phyloP scores from a whole-genome alignment of 2,888 invertebrate genomes.

The Augiades crinisus region DNA sequence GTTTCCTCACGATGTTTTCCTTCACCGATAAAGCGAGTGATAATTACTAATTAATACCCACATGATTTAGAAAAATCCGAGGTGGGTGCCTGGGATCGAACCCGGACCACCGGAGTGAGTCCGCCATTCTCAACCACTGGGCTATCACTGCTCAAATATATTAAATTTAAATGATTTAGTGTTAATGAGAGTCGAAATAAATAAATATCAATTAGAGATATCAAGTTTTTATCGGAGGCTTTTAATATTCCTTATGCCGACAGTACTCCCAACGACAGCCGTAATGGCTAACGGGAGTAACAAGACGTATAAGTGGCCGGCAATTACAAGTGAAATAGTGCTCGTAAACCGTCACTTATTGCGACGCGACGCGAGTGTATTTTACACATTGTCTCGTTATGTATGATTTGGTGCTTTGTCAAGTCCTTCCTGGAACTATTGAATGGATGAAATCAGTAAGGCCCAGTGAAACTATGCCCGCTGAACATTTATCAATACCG shows the following conservation, averaged over 20 bases:
- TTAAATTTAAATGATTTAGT: neutral
- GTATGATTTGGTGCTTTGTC: constrained; percentile 4
- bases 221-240: neutral
- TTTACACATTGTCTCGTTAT: neutral
- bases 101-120: too few relatives aligned
- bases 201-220: constrained; percentile 5
- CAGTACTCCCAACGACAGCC: neutral
- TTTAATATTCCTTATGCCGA: neutral
- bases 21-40: too few relatives aligned
- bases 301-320: constrained; percentile 13
- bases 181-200: neutral
- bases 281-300: constrained; percentile 4
- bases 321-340: constrained; percentile 37
- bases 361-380: constrained; percentile 26
- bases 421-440: too few relatives aligned
- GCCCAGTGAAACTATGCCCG: too few relatives aligned
- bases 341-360: constrained; percentile 34
- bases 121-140: too few relatives aligned
- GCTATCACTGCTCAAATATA: too few relatives aligned
- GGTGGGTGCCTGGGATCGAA: too few relatives aligned
- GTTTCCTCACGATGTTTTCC: neutral
- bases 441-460: too few relatives aligned
- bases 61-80: too few relatives aligned
- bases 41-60: too few relatives aligned
- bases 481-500: too few relatives aligned